Base-by-base conservation (phyloP, 1,140 invertebrate species). In the Coenobita brevimanus region DNA sequence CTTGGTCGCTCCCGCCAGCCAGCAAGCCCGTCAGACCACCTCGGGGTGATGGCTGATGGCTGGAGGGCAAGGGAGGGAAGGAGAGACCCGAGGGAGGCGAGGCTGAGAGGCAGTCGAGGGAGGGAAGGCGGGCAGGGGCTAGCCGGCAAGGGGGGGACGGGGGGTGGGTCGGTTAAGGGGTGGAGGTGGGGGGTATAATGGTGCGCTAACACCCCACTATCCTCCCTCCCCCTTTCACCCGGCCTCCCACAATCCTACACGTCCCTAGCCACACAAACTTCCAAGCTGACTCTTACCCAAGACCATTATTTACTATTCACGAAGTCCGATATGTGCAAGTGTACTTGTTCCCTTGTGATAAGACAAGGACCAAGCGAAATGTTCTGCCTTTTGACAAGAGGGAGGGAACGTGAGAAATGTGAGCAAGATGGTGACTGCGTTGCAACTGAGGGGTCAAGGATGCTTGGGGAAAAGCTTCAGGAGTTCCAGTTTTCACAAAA, bases 51-150 rank as follows among this genome's bases (percentile, higher is more conserved):
- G n/a, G n/a, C n/a, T n/a, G n/a, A n/a, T 27, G 13, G 15, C 73
- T 30, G 41, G 73, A n/a, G 38, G 38, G 81, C 38, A 27, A 38
- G 50, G 60, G 24, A 73, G 17, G 46, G 50, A 24, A 54, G 27
- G 30, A 15, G 54, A 50, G n/a, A n/a, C n/a, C n/a, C 2, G 50
- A 15, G 30, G 24, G 57, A 30, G 57, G n/a, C 27, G 67, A 76
- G 50, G 46, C 30, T 50, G 69, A 60, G 27, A 69, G 57, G 64
- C 24, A 17, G 41, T 6, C 60, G 80, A 64, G 24, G 24, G 91
- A 91, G 81, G 91, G 76, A 91, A 64, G 89, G 81, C 30, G 46
- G 60, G 33, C 41, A 38, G 78, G 38, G 38, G 21, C 15, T 38
- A 83, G 67, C 3, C 33, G 67, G 21, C 33, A 33, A 33, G 1